Evolutionary conservation across 2,797 vertebrate species (phyloP), one percentile per base, ranked within the genome.

Genomic region (Percopsis omiscomaycus): DNA sequence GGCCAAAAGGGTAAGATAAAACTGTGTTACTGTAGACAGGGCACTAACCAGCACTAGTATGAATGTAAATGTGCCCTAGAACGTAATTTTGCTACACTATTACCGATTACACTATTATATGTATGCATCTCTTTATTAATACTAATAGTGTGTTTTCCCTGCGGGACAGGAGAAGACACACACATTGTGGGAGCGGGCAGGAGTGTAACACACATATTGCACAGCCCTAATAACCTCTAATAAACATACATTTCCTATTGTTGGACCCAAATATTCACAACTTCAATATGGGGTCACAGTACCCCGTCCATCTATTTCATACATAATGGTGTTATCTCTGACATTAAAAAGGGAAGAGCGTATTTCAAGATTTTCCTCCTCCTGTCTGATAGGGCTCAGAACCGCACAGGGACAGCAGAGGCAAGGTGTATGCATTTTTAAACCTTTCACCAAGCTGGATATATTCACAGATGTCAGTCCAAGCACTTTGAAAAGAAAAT

Each of bases 391-490:
- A 29, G 45, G 60, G 42, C 67, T 64, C 52, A 62, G 49, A 69
- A 64, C 44, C 14, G n/a, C 22, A 48, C 47, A 45, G 49, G 0
- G 14, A 53, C 29, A 49, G 42, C 52, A 55, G 4, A 16, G 58
- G 49, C 8, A 27, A 46, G 11, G 54, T 50, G 53, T 62, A 54
- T 47, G 53, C 61, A 54, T 64, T 69, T 72, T 64, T 37, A 75
- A 67, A 79, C 59, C 57, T 60, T 13, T 52, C 55, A 47, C 30
- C 76, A 50, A 30, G 47, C 1, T 29, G 63, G 62, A 77, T 74
- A 46, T 59, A 70, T 78, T 81, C 59, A 80, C 28, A 48, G 55
- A 74, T 59, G 61, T 56, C 66, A 68, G 55, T 68, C 69, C 46
- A 61, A 47, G 49, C 11, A 44, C 29, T 79, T 68, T 66, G 55